phyloP scores from a whole-genome alignment of 2,797 vertebrate genomes.

The Cynopterus sphinx region DNA sequence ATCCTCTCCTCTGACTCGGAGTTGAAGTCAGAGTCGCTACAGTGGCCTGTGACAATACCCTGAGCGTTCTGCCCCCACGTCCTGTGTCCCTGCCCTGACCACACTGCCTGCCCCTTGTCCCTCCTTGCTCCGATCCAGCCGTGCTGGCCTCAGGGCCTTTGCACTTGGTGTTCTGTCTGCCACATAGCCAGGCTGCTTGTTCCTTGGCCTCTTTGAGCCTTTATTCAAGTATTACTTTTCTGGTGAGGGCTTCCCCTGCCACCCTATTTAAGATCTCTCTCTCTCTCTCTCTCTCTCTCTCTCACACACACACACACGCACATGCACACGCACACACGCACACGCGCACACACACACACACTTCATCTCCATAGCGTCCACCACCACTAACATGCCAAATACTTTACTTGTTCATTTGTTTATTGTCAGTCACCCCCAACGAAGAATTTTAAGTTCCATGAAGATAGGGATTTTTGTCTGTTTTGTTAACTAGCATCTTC shows the following conservation, averaged over 20 bases:
- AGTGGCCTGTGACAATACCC: neutral
- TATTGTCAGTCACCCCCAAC: neutral
- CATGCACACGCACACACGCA: neutral
- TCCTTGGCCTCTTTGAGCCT: neutral
- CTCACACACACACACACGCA: neutral
- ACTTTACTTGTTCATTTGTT: neutral
- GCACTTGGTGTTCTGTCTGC: neutral
- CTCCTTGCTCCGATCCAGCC: neutral
- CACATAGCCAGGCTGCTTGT: neutral
- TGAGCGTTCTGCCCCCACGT: rapidly evolving
- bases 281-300: too few species aligned
- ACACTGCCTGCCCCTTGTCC: neutral
- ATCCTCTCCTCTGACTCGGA: neutral
- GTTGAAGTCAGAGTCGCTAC: neutral
- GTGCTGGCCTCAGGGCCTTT: neutral
- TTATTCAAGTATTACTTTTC: neutral
- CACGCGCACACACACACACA: too few species aligned
- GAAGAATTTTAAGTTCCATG: neutral
- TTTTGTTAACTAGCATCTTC: neutral
- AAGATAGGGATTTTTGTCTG: neutral
- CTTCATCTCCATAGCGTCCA: neutral
- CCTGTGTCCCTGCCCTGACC: neutral
- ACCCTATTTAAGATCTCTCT: neutral
- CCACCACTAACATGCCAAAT: neutral
- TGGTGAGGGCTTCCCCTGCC: neutral